Evolutionary conservation across 2,797 vertebrate species (phyloP).

Genomic region (Hydrophis major): DNA sequence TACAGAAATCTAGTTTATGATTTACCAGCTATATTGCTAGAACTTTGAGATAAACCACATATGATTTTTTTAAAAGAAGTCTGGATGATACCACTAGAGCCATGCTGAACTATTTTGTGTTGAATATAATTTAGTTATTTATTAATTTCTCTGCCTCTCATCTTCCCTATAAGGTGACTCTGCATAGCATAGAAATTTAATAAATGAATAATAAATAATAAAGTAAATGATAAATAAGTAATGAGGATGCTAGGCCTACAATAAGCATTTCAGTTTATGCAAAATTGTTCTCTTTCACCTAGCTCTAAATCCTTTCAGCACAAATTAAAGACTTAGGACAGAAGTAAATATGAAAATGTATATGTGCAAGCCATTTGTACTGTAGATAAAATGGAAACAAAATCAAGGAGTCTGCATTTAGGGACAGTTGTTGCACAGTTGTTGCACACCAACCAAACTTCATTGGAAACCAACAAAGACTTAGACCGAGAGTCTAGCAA

Average conservation of each 20-base stretch:
- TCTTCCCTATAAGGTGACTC: not conserved
- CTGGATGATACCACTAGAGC: not conserved
- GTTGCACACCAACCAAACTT: not conserved
- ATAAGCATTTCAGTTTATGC: not conserved
- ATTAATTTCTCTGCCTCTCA: not conserved
- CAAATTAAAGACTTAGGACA: not conserved
- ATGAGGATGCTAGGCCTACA: not conserved
- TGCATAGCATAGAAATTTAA: not conserved
- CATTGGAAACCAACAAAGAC: not conserved
- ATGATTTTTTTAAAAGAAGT: not conserved
- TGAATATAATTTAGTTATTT: not conserved
- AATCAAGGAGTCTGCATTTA: not conserved
- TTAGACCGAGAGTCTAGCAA: not conserved
- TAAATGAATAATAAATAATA: not conserved
- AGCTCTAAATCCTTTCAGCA: not conserved
- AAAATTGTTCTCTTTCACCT: not conserved
- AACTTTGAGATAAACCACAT: conserved; percentile 3
- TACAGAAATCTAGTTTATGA: not conserved
- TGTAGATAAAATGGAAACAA: not conserved
- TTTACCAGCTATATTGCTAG: not conserved
- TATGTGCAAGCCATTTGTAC: not conserved
- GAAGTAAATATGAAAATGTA: not conserved
- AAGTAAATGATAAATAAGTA: not conserved
- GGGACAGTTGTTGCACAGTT: not conserved
- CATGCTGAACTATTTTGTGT: not conserved